Evolutionary conservation across 2,888 invertebrate genomes (phyloP).

Genomic region (Drosophila paramelanica): DNA sequence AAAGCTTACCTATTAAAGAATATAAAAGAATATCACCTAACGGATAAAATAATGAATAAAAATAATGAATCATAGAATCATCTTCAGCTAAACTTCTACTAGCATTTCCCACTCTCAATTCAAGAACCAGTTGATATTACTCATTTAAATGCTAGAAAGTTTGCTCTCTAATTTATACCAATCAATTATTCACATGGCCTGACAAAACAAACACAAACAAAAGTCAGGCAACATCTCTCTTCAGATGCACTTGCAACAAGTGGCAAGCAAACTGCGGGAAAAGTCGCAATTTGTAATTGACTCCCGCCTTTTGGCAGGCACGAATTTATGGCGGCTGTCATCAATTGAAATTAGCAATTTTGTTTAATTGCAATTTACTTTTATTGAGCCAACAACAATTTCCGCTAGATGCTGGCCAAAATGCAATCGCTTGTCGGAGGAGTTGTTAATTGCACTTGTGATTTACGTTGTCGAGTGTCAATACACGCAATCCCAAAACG

Average conservation of each 20-base stretch:
- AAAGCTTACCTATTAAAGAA: neutral
- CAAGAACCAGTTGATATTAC: slow-evolving; percentile 1
- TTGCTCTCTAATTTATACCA: slow-evolving; percentile 22
- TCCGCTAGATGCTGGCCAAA: slow-evolving; percentile 48
- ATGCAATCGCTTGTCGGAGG: slow-evolving; percentile 46
- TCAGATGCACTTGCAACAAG: slow-evolving; percentile 16
- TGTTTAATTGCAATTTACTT: slow-evolving; percentile 81
- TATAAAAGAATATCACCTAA: neutral
- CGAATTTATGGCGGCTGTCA: slow-evolving; percentile 74
- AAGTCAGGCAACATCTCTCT: slow-evolving; percentile 3
- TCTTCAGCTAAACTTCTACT: too few species aligned
- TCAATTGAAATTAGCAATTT: slow-evolving; percentile 78
- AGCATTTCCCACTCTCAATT: neutral
- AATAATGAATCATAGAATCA: neutral
- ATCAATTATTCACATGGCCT: slow-evolving; percentile 16
- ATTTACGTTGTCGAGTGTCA: slow-evolving; percentile 79
- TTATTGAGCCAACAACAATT: slow-evolving; percentile 80
- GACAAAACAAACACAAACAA: slow-evolving; percentile 14
- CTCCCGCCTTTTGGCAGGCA: slow-evolving; percentile 28
- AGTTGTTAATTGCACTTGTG: slow-evolving; percentile 78
- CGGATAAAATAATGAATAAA: too few species aligned
- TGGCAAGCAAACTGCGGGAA: slow-evolving; percentile 14
- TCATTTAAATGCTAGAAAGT: slow-evolving; percentile 16
- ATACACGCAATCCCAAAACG: slow-evolving; percentile 68
- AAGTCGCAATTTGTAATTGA: slow-evolving; percentile 29